Conservation (phyloP, 53 echinoderm and acorn worm genomes). For the Antedon mediterranea region DNA sequence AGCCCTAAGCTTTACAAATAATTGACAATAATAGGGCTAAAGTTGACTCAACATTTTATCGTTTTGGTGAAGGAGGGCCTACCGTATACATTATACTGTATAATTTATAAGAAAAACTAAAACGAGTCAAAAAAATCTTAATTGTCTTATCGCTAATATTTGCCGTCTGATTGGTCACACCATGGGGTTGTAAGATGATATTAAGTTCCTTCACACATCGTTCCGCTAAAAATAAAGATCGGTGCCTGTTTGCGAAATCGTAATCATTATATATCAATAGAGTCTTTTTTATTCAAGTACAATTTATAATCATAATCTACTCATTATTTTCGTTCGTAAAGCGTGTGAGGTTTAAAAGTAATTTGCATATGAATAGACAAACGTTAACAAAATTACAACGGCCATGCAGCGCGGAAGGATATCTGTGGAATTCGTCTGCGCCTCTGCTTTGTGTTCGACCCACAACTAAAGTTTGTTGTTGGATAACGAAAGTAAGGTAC, state of each 20-base stretch:
- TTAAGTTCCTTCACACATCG: neutral
- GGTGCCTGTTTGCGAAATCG: neutral
- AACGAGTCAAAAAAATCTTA: no score
- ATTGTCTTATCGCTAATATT: no score
- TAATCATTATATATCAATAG: neutral
- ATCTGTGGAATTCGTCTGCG: slow-evolving; percentile 18
- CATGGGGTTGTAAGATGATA: neutral
- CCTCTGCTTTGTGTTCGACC: slow-evolving; percentile 27
- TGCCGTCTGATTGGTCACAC: neutral
- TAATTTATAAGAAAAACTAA: no score
- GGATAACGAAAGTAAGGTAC: neutral
- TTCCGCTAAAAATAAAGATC: neutral
- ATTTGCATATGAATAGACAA: neutral
- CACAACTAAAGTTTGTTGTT: slow-evolving; percentile 47
- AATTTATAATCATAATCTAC: neutral
- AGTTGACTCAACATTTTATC: no score
- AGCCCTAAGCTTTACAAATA: no score
- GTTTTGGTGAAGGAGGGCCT: no score
- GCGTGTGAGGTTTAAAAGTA: neutral
- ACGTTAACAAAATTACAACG: neutral
- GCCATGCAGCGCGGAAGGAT: slow-evolving; percentile 34
- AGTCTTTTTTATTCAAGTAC: neutral
- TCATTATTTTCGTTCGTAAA: neutral
- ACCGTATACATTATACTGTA: no score
- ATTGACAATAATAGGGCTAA: no score